Conservation (phyloP, 2,113 vertebrate genomes). For the Actenoides hombroni region DNA sequence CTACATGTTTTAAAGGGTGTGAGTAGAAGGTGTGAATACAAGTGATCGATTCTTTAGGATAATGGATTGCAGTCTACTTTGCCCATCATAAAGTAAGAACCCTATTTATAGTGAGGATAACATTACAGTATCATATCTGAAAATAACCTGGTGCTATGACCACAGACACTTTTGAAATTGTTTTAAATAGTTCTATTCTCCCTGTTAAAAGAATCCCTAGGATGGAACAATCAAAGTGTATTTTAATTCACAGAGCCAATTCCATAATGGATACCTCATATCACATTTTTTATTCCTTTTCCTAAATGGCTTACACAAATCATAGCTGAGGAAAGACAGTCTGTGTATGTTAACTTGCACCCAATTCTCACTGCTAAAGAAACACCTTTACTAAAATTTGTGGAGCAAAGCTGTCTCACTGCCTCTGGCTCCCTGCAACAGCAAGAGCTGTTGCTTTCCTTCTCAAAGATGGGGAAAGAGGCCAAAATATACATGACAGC, state of each 20-base stretch:
- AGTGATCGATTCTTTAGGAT: not conserved
- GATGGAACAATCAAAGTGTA: not conserved
- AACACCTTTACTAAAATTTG: constrained; percentile 12
- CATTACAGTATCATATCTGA: not conserved
- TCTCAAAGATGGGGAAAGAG: not conserved
- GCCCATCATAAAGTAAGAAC: not conserved
- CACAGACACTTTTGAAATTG: not conserved
- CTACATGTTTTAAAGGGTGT: not conserved
- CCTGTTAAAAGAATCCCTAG: not conserved
- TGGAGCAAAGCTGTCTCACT: not conserved
- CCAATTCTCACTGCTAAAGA: constrained; percentile 15
- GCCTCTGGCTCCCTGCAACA: not conserved
- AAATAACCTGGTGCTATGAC: not conserved
- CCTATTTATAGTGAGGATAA: not conserved
- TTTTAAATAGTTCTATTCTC: not conserved
- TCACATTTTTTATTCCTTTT: not conserved
- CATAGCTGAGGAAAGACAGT: not conserved
- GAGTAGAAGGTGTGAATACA: not conserved
- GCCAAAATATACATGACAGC: not conserved
- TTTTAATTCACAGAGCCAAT: not conserved
- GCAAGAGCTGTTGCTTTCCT: not conserved
- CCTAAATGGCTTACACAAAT: not conserved
- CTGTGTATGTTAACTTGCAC: not conserved
- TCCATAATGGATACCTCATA: not conserved
- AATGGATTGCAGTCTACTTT: not conserved